Conservation (phyloP, 1,140 invertebrate species). For the Nymphalis io region DNA sequence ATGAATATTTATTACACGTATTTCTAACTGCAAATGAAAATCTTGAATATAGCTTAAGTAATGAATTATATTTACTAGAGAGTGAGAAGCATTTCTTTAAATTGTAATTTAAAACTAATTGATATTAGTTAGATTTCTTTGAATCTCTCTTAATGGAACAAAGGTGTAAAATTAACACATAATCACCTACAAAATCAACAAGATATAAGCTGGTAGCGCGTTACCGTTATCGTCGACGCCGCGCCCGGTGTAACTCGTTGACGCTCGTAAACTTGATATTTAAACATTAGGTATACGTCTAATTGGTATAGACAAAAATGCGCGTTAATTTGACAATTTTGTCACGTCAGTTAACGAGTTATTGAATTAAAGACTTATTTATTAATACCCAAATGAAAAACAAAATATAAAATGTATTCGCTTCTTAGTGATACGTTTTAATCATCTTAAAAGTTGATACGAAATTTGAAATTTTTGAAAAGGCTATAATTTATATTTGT, state of each 20-base stretch:
- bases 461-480: too few species aligned
- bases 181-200: conserved; percentile 3
- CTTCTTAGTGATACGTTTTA: too few species aligned
- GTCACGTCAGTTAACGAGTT: background rate
- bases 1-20: too few species aligned
- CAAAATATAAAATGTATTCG: too few species aligned
- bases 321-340: background rate
- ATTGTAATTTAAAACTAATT: background rate
- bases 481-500: too few species aligned
- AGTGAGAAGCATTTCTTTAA: too few species aligned
- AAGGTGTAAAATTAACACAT: conserved; percentile 4
- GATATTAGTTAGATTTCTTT: background rate
- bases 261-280: conserved; percentile 12
- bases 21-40: too few species aligned
- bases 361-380: background rate
- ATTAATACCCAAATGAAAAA: too few species aligned
- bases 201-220: conserved; percentile 8
- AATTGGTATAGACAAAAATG: background rate
- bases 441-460: too few species aligned
- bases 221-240: conserved; percentile 31
- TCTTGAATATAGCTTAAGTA: too few species aligned
- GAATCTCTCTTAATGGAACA: background rate
- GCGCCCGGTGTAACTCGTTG: conserved; percentile 18
- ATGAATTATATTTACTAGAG: too few species aligned
- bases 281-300: conserved; percentile 15